A percentile compares a stretch with the other conserved stretches of the same genome.
phyloP scores from a whole-genome alignment of 2,797 vertebrate species.

The Hypotaenidia philippensis region DNA sequence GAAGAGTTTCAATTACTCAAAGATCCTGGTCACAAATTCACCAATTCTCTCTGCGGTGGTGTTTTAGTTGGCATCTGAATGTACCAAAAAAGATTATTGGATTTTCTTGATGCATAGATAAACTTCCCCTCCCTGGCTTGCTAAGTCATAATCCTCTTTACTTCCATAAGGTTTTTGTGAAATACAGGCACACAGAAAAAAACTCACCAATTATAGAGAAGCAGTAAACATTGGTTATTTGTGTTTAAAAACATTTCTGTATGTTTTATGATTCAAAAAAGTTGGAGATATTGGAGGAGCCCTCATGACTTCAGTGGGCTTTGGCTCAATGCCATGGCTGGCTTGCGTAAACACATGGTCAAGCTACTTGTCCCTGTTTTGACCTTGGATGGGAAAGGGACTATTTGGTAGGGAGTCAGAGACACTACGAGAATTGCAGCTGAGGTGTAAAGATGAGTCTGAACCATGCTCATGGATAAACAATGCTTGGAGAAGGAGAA shows the following conservation, averaged over 20 bases:
- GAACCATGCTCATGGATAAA: fast-evolving
- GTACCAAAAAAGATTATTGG: neutral
- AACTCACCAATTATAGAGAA: neutral
- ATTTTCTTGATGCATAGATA: neutral
- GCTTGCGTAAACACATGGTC: neutral
- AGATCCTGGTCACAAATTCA: neutral
- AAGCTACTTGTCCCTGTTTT: neutral
- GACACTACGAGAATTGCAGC: neutral
- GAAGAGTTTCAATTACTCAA: neutral
- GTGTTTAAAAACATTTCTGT: neutral
- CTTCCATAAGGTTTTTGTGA: neutral
- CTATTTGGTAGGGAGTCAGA: fast-evolving
- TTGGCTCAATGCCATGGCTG: neutral
- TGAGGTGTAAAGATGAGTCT: neutral
- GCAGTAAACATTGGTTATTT: neutral
- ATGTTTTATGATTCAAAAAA: neutral
- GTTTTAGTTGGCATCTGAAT: neutral
- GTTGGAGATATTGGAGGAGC: neutral
- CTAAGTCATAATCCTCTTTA: neutral
- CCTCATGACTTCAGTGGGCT: neutral
- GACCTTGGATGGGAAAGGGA: neutral
- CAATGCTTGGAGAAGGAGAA: neutral
- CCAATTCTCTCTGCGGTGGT: neutral
- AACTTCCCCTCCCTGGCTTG: neutral
- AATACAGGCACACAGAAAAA: neutral